Evolutionary conservation across 2,113 vertebrate species (phyloP), one percentile per base, ranked within the genome.

Genomic region (Plectropomus leopardus): DNA sequence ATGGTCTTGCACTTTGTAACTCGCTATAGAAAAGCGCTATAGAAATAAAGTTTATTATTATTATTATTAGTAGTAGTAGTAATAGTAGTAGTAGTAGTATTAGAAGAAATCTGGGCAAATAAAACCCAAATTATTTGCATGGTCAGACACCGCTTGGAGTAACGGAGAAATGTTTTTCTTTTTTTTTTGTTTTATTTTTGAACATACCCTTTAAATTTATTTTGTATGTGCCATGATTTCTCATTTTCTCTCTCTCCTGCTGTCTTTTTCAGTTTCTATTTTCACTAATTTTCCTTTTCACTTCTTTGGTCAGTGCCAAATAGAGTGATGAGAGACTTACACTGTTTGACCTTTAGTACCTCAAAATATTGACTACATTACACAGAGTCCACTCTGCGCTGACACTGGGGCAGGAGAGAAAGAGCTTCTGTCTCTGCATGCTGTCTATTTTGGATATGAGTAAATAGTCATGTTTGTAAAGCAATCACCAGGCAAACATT

Each of bases 401-500:
- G 72, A 66, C 21, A 26, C 53, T 54, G 21, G 19, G 48, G 26
- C 19, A 61, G 26, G 59, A 34, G 42, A 26, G 63, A 67, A 68
- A 77, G 28, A 50, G 23, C 50, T 6, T 50, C 55, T 72, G 78
- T 83, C 45, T 47, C 68, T 69, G 42, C 24, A 47, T 6, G 36
- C 47, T 55, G 64, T 70, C 66, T 84, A 79, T 83, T 78, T 86
- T 87, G 66, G 78, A 82, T 14, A 47, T 58, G 3, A 73, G 76
- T 82, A 78, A 87, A 79, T 65, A 85, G 58, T 23, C 34, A 14
- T 80, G 69, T 84, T 86, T 86, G 26, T 28, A 66, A 69, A 85
- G 83, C 83, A 89, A 78, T 92, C 58, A 82, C 64, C 54, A 45
- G 69, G 53, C 61, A 84, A 72, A 83, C 63, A 73, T 17, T 26